A percentile compares a stretch with the other conserved stretches of the same genome.
phyloP scores from a whole-genome alignment of 2,888 invertebrate genomes.

The Acleris laterana region DNA sequence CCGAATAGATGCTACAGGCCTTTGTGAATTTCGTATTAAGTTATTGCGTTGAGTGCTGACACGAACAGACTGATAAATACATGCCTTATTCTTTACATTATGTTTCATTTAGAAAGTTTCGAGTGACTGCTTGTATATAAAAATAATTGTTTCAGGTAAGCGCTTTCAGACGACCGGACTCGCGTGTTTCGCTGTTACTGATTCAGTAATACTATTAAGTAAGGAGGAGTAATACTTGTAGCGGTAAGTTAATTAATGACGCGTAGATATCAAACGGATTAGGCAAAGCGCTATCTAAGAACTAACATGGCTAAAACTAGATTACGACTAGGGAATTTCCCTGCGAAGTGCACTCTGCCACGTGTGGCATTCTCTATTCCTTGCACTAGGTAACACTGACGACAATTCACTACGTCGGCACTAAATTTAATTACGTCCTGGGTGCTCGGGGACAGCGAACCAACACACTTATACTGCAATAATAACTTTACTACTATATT shows the following conservation, averaged over 20 bases:
- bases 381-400: slow-evolving; percentile 13
- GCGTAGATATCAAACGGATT: too few species aligned
- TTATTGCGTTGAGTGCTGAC: not conserved
- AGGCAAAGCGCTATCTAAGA: too few species aligned
- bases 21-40: slow-evolving; percentile 4
- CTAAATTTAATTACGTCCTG: slow-evolving; percentile 45
- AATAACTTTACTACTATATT: slow-evolving; percentile 30
- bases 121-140: not conserved
- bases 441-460: slow-evolving; percentile 28
- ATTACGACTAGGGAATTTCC: not conserved
- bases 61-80: not conserved
- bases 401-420: slow-evolving; percentile 27
- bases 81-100: not conserved
- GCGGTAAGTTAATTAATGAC: too few species aligned
- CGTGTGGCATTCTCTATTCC: slow-evolving; percentile 2
- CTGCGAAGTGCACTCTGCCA: slow-evolving; percentile 9
- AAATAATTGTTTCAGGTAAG: slow-evolving; percentile 25
- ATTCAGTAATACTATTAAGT: not conserved
- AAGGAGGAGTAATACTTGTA: too few species aligned
- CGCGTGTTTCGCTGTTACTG: not conserved
- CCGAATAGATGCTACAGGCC: slow-evolving; percentile 13
- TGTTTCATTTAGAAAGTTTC: too few species aligned
- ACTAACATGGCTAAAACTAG: too few species aligned
- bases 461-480: slow-evolving; percentile 37
- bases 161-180: not conserved